Conservation (phyloP, 1,140 invertebrate genomes). For the Lanistes nyassanus region DNA sequence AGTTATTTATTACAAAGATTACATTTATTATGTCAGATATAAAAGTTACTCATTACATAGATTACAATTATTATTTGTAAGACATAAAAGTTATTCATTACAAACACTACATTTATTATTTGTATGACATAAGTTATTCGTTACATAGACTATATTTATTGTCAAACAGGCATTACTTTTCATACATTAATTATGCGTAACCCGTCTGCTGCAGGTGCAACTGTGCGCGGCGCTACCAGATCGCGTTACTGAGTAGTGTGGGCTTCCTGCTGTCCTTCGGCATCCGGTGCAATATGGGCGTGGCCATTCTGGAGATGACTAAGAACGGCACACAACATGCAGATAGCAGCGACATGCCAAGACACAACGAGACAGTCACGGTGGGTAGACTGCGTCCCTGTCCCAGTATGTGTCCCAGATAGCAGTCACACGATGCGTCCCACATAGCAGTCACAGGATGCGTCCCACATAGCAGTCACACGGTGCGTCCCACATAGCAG, state of each 20-base stretch:
- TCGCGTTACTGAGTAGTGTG: constrained; percentile 62
- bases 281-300: constrained; percentile 87
- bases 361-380: constrained; percentile 38
- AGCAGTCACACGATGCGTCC: too few species aligned
- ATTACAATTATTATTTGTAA: background rate
- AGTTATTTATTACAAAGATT: too few species aligned
- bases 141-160: background rate
- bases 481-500: background rate
- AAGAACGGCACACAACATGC: constrained; percentile 65
- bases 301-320: constrained; percentile 86
- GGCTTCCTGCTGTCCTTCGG: constrained; percentile 68
- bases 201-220: constrained; percentile 35
- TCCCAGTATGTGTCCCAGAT: background rate
- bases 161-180: constrained; percentile 12
- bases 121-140: too few species aligned
- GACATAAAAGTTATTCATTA: background rate
- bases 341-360: constrained; percentile 34
- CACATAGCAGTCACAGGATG: too few species aligned
- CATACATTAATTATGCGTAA: constrained; percentile 24
- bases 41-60: background rate
- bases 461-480: too few species aligned
- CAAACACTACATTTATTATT: background rate
- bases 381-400: constrained; percentile 28
- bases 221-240: constrained; percentile 58
- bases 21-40: background rate